Percentiles rank a stretch among this genome's conserved stretches.
Conservation (phyloP, 2,888 invertebrate genomes). For the Mimas tiliae region DNA sequence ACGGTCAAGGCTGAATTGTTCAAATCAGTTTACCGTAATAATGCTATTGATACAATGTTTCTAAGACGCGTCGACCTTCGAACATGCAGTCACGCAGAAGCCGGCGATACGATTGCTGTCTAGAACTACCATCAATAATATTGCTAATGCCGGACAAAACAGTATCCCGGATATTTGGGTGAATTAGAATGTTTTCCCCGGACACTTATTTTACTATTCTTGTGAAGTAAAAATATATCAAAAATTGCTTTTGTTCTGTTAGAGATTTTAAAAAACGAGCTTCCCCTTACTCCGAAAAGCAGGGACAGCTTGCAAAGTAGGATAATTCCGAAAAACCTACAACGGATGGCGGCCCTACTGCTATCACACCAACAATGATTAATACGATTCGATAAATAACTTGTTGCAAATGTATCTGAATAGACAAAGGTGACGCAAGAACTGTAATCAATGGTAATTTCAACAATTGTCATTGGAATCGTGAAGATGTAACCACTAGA, state of each 20-base stretch:
- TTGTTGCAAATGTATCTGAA: not conserved
- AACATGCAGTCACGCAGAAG: constrained; percentile 19
- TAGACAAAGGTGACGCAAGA: constrained; percentile 31
- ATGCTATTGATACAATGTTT: constrained; percentile 8
- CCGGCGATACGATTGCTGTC: not conserved
- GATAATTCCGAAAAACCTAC: not conserved
- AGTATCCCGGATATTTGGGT: too few species aligned
- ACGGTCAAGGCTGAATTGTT: constrained; percentile 17
- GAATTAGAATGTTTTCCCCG: too few species aligned
- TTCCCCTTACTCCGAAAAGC: too few species aligned
- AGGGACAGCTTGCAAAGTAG: not conserved
- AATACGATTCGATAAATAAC: constrained; percentile 17
- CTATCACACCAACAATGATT: constrained; percentile 20
- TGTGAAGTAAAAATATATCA: too few species aligned
- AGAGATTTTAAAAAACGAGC: too few species aligned
- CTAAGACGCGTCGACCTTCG: constrained; percentile 13
- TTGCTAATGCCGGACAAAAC: too few species aligned
- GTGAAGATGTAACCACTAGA: not conserved
- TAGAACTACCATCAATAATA: not conserved
- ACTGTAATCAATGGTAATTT: constrained; percentile 34
- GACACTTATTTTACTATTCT: too few species aligned
- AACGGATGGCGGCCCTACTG: not conserved
- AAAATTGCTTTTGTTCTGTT: too few species aligned
- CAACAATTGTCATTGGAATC: constrained; percentile 22
- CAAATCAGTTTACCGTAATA: constrained; percentile 20